Evolutionary conservation across 2,113 vertebrate genomes (phyloP).

Genomic region (Pterocles burchelli): DNA sequence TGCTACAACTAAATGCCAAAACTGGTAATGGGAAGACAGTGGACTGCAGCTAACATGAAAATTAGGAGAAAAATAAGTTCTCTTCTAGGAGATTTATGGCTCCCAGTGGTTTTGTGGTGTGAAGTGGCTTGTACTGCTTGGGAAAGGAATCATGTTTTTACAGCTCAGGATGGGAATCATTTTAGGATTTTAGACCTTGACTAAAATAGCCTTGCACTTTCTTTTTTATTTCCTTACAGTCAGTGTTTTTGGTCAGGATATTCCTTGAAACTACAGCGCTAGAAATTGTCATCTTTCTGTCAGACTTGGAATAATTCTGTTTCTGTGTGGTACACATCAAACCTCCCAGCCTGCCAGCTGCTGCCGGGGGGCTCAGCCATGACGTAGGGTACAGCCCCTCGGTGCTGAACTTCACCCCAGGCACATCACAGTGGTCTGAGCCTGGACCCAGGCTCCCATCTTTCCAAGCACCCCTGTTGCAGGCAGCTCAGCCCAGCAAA

Average conservation of each 20-base stretch:
- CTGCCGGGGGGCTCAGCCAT: background rate
- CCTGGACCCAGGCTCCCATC: background rate
- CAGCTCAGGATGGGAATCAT: background rate
- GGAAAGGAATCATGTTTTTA: background rate
- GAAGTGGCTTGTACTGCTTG: background rate
- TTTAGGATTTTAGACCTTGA: background rate
- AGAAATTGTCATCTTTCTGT: background rate
- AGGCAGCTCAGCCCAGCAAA: background rate
- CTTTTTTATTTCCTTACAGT: background rate
- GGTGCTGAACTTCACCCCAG: background rate
- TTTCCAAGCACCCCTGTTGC: background rate
- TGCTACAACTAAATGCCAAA: background rate
- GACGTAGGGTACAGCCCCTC: background rate
- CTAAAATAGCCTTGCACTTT: background rate
- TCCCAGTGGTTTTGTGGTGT: background rate
- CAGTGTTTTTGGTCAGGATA: background rate
- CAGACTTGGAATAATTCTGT: background rate
- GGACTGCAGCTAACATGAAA: constrained; percentile 31
- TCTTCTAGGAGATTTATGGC: background rate
- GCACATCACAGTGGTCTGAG: background rate
- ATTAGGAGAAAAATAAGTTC: constrained; percentile 5
- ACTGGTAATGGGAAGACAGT: background rate
- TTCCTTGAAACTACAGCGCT: background rate
- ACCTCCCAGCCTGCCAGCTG: background rate
- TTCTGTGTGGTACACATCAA: background rate